Conservation (phyloP, 2,888 invertebrate species). For the Eupithecia inturbata region DNA sequence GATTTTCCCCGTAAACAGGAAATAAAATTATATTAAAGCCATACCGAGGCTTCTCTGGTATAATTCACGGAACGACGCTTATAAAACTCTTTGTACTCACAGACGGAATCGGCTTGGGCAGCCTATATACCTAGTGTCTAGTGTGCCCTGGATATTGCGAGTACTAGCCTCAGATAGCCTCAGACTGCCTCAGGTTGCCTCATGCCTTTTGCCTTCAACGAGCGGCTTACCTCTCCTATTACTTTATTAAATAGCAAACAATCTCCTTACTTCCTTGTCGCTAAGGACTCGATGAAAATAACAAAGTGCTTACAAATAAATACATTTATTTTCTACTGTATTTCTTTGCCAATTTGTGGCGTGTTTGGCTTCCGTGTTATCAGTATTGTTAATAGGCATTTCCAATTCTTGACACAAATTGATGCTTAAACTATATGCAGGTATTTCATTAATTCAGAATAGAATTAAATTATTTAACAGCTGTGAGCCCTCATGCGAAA, state of each 20-base stretch:
- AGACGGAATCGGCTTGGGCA: too few relatives aligned
- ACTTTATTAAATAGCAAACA: background rate
- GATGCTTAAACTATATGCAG: background rate
- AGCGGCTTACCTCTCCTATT: background rate
- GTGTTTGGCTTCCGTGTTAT: background rate
- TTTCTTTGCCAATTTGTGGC: background rate
- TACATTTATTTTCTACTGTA: background rate
- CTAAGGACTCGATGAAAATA: background rate
- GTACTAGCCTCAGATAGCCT: too few relatives aligned
- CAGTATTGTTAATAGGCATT: background rate
- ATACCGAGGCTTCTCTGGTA: background rate
- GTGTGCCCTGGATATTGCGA: background rate
- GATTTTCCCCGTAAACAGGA: background rate
- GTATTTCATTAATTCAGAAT: background rate
- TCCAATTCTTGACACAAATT: background rate
- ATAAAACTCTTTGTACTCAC: background rate
- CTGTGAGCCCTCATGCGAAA: background rate
- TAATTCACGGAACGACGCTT: background rate
- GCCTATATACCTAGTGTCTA: background rate
- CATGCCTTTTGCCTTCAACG: background rate
- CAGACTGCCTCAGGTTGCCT: background rate
- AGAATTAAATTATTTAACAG: background rate
- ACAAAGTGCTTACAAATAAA: background rate
- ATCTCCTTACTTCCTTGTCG: background rate
- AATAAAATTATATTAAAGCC: background rate